These are phyloP conservation scores for Microctonus hyperodae DNA, from an alignment of 2,888 invertebrate species.

Conservation along the genomic window DNA sequence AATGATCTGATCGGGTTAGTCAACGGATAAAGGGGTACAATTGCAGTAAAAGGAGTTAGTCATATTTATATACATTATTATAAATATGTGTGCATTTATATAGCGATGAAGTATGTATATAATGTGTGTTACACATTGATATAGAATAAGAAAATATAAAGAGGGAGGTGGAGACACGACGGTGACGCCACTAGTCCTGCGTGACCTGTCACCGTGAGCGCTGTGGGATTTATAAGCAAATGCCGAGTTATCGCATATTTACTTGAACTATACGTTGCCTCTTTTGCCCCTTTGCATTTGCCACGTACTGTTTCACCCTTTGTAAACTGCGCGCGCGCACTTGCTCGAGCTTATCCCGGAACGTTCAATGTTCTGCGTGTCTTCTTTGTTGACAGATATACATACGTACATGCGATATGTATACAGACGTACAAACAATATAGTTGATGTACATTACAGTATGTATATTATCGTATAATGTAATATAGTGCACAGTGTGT, in stretches of 20 bases:
- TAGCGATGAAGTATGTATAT: slow-evolving; percentile 5
- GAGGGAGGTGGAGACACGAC: slow-evolving; percentile 12
- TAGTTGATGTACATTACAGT: background rate
- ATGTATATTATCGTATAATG: background rate
- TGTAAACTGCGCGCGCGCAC: slow-evolving; percentile 12
- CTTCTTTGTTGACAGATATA: background rate
- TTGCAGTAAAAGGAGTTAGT: slow-evolving; percentile 24
- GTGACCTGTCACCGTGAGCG: slow-evolving; percentile 63
- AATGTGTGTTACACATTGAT: background rate
- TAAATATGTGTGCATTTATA: slow-evolving; percentile 16
- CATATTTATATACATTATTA: slow-evolving; percentile 18
- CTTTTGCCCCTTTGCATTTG: slow-evolving; percentile 23
- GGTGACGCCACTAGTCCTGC: slow-evolving; percentile 49
- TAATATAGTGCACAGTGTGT: background rate
- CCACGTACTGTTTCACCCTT: slow-evolving; percentile 24
- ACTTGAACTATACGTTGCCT: slow-evolving; percentile 43
- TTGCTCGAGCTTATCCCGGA: background rate
- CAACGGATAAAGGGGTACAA: slow-evolving; percentile 29
- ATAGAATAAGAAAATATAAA: slow-evolving; percentile 11
- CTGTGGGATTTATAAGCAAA: slow-evolving; percentile 61
- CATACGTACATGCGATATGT: background rate
- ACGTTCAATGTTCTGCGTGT: background rate
- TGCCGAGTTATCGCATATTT: slow-evolving; percentile 63
- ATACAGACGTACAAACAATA: too few relatives aligned
- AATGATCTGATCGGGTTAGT: slow-evolving; percentile 16